Evolutionary conservation across 2,797 vertebrate genomes (phyloP), one percentile per base, ranked within the genome.

Genomic region (Pangasius sanitwongsei): DNA sequence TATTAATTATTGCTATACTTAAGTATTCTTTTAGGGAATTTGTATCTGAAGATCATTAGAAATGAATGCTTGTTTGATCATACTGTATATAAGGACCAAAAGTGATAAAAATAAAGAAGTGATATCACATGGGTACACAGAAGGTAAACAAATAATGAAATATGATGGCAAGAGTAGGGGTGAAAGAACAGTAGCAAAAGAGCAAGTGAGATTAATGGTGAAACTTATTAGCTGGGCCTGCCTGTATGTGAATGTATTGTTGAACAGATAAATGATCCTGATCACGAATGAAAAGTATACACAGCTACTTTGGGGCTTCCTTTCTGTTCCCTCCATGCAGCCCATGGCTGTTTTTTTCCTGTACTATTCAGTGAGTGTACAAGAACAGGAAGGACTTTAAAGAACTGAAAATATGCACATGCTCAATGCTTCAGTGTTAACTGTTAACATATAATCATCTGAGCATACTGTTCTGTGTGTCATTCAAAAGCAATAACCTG

Each of bases 261-360:
- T 87, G 91, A 91, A 93, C 94, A 96, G 96, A 96, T 96, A 95
- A 95, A 96, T 95, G 95, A 94, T 92, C 94, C 94, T 96, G 95
- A 95, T 96, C 94, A 92, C 91, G 93, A 92, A 94, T 94, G 93
- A 37, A 55, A 84, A 85, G 44, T 34, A 83, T 31, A 63, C 53
- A 50, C 80, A 69, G 34, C 57, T 50, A 55, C 69, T 84, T 84
- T 82, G 48, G 48, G 78, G 57, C 55, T 2, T 86, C 78, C 53
- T 69, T 44, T 74, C 41, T 75, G 18, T 74, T 86, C 65, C 48
- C 48, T 86, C 50, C 83, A 86, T 63, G 37, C 48, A 59, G 15
- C 37, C 57, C 84, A 77, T 34, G 37, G 63, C 31, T 50, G 25
- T 74, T 48, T 63, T 86, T 87, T 61, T 48, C 48, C 31, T 81